Evolutionary conservation across 2,888 invertebrate genomes (phyloP), one percentile per base, ranked within the genome.

Genomic region (Aspidapion aeneum): DNA sequence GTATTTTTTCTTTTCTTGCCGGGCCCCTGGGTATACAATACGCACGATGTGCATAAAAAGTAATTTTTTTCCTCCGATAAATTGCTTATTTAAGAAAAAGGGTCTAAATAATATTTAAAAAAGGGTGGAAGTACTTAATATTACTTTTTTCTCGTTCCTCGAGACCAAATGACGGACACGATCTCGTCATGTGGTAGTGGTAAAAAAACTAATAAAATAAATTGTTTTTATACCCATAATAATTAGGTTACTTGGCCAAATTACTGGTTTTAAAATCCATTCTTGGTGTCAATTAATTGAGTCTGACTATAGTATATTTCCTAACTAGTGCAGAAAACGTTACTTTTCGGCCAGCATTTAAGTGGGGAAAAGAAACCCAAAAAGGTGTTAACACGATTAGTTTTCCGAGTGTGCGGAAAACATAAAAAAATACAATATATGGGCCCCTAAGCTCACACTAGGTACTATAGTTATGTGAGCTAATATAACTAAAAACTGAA

Each of bases 11-110:
- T 35, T 35, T 35, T 35, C 35, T 35, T 35, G 12, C 12, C 35
- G 16, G 35, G 64, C 66, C 64, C 63, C 62, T 51, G 60, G 63
- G 63, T 62, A 54, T 61, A 2, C n/a, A n/a, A n/a, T n/a, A 35
- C 35, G 35, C 35, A 35, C 35, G 35, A 35, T 35, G n/a, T n/a
- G 35, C 35, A 35, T 35, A 3, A 12, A 35, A 35, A 35, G 35
- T 35, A 35, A 35, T 35, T 35, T 35, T 35, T 35, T n/a, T n/a
- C 12, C 35, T 60, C 62, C 63, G 60, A 57, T 65, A 65, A 35
- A 65, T 65, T 65, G 65, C 63, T 66, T 66, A 66, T 66, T 66
- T 66, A 66, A 63, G 63, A 63, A 60, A 66, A 65, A 57, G 58
- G 64, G 65, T 62, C 22, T 35, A 35, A 35, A 35, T 35, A 7